Evolutionary conservation across 2,113 vertebrate genomes (phyloP).

Genomic region (Pseudonaja textilis): DNA sequence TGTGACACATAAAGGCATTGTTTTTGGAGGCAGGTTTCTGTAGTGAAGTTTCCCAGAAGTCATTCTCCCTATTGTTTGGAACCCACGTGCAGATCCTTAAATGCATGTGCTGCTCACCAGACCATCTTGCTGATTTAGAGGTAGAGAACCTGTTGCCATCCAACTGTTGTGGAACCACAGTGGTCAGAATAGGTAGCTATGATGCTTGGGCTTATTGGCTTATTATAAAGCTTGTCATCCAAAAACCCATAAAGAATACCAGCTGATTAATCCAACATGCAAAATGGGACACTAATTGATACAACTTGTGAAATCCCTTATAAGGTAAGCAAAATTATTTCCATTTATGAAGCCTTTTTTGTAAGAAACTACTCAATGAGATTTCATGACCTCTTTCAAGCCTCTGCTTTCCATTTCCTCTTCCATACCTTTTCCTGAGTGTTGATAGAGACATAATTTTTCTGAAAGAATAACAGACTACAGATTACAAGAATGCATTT

Average conservation of each 20-base stretch:
- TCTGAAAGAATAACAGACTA: background rate
- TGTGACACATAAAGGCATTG: too few relatives aligned
- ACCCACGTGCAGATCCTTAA: background rate
- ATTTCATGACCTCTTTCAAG: background rate
- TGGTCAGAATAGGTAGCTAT: background rate
- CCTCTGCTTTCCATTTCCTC: background rate
- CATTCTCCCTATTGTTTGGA: background rate
- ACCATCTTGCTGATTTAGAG: background rate
- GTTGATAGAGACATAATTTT: background rate
- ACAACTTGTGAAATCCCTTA: background rate
- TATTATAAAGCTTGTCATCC: background rate
- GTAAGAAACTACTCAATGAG: background rate
- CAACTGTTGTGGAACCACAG: background rate
- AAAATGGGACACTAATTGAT: background rate
- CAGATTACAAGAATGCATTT: background rate
- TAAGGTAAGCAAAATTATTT: background rate
- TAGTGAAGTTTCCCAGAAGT: background rate
- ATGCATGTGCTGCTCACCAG: background rate
- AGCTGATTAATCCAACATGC: background rate
- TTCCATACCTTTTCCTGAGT: background rate
- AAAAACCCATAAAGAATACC: background rate
- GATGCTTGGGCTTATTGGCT: background rate
- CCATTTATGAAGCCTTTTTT: background rate
- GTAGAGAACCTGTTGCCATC: background rate
- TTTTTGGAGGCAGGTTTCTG: background rate